Conservation (phyloP, 2,797 vertebrate genomes). For the Sebastes taczanowskii region DNA sequence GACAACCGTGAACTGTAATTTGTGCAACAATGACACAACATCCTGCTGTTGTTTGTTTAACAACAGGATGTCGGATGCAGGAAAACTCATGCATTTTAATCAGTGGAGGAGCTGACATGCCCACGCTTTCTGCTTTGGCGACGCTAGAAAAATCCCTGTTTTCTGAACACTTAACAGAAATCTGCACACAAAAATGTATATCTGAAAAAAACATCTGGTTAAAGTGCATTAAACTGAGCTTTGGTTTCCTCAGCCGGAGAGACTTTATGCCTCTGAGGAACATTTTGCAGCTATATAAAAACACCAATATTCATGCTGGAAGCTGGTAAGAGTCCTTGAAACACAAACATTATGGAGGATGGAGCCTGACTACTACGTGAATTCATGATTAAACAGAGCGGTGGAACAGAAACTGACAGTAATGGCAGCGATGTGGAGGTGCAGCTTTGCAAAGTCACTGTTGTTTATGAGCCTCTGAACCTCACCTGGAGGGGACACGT, state of each 20-base stretch:
- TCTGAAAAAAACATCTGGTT: background rate
- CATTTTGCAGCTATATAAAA: background rate
- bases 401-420: background rate
- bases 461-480: background rate
- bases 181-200: background rate
- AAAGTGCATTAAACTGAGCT: background rate
- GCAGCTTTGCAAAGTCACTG: background rate
- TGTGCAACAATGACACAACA: slow-evolving; percentile 1
- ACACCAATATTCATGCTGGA: background rate
- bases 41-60: slow-evolving; percentile 7
- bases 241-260: background rate
- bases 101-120: background rate
- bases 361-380: background rate
- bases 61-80: slow-evolving; percentile 51
- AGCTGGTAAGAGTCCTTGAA: slow-evolving; percentile 13
- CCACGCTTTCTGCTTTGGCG: background rate
- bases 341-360: background rate
- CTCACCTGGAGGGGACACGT: background rate
- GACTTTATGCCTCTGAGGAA: background rate
- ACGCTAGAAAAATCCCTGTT: background rate
- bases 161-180: background rate
- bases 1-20: background rate
- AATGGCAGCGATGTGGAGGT: background rate
- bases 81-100: slow-evolving; percentile 14
- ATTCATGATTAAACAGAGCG: background rate